Conservation (phyloP, 2,888 invertebrate species). For the Conomelus anceps region DNA sequence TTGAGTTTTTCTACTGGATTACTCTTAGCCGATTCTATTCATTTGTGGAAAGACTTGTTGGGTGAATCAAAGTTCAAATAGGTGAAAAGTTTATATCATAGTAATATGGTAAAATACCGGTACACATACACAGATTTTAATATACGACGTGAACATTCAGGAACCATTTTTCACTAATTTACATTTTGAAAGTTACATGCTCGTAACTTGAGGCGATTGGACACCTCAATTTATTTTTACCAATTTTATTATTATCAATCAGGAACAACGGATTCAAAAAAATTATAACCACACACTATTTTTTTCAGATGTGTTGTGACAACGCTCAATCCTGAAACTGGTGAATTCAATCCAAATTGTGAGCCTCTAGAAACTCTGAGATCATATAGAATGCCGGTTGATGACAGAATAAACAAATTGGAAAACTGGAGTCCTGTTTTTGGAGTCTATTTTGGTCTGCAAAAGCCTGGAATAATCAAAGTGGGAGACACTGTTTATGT, state of each 20-base stretch:
- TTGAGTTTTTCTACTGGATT: too few relatives aligned
- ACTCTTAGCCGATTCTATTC: too few relatives aligned
- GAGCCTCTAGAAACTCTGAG: conserved; percentile 62
- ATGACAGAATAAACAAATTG: conserved; percentile 38
- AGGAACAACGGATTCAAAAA: neutral
- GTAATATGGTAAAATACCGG: too few relatives aligned
- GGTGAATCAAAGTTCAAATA: too few relatives aligned
- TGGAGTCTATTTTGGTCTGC: conserved; percentile 49
- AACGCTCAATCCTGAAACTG: conserved; percentile 61
- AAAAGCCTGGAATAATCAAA: conserved; percentile 43
- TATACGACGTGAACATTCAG: too few relatives aligned
- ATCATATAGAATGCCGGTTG: conserved; percentile 45
- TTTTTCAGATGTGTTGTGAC: conserved; percentile 59
- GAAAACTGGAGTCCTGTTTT: conserved; percentile 45
- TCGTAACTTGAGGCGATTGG: too few relatives aligned
- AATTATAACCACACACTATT: conserved; percentile 7
- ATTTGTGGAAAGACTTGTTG: too few relatives aligned
- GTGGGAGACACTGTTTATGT: conserved; percentile 47
- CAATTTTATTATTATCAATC: neutral
- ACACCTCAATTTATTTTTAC: too few relatives aligned
- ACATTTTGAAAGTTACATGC: too few relatives aligned
- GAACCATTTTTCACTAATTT: too few relatives aligned
- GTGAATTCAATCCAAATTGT: conserved; percentile 49
- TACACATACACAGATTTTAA: too few relatives aligned
- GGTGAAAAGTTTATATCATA: too few relatives aligned